phyloP scores from a whole-genome alignment of 2,888 invertebrate species.

The Drosophila neotestacea region DNA sequence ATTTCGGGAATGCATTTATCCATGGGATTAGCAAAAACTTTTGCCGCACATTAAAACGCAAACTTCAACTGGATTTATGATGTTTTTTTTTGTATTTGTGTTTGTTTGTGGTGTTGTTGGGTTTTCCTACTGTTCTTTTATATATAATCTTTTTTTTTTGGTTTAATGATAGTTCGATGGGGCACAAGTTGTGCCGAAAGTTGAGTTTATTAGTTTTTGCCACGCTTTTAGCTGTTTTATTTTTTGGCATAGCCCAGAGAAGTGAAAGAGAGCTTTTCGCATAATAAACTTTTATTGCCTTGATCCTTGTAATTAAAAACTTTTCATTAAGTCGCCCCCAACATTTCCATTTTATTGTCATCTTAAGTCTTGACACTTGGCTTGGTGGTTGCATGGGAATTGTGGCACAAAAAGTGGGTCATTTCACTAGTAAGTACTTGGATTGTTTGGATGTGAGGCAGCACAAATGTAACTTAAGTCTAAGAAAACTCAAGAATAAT shows the following conservation, averaged over 20 bases:
- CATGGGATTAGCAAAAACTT: constrained; percentile 53
- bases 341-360: constrained; percentile 33
- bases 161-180: constrained; percentile 45
- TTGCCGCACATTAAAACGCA: constrained; percentile 52
- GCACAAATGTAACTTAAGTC: background rate
- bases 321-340: constrained; percentile 60
- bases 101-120: background rate
- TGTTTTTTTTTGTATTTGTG: constrained; percentile 19
- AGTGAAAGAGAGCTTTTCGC: constrained; percentile 49
- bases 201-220: constrained; percentile 63
- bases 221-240: constrained; percentile 32
- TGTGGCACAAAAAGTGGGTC: constrained; percentile 42
- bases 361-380: constrained; percentile 21
- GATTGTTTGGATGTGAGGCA: background rate
- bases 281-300: constrained; percentile 76
- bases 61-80: constrained; percentile 60
- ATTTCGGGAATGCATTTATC: constrained; percentile 38
- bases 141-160: constrained; percentile 3
- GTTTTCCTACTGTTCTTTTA: background rate
- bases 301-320: constrained; percentile 77
- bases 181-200: constrained; percentile 28
- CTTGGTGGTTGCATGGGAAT: background rate
- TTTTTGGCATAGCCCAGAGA: constrained; percentile 19
- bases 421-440: constrained; percentile 24
- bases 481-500: constrained; percentile 7